phyloP scores from a whole-genome alignment of 2,113 vertebrate genomes.

The Pyrgilauda ruficollis region DNA sequence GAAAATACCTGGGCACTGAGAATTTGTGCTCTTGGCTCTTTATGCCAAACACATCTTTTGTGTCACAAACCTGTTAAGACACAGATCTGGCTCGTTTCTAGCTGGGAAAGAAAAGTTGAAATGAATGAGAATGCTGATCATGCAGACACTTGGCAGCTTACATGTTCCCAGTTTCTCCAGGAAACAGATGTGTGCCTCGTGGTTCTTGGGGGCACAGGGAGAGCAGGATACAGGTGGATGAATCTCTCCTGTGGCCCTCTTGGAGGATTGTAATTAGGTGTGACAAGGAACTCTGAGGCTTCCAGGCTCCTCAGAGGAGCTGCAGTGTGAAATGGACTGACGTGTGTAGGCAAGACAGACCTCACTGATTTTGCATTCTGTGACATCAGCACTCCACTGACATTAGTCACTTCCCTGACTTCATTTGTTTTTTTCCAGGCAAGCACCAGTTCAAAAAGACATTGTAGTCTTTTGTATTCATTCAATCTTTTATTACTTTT shows the following conservation, averaged over 20 bases:
- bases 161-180: not conserved
- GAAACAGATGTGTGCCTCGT: not conserved
- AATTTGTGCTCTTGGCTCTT: not conserved
- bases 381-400: not conserved
- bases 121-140: not conserved
- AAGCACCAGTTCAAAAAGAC: not conserved
- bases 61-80: not conserved
- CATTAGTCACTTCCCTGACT: not conserved
- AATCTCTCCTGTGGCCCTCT: not conserved
- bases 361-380: not conserved
- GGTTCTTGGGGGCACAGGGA: not conserved
- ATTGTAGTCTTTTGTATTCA: not conserved
- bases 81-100: not conserved
- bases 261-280: accelerated
- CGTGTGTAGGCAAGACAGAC: not conserved
- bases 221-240: not conserved
- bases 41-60: not conserved
- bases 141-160: not conserved
- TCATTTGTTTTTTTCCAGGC: not conserved
- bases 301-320: not conserved
- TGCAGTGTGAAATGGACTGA: not conserved
- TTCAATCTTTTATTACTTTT: not conserved
- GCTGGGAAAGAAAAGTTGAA: not conserved
- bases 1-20: not conserved
- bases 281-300: not conserved